phyloP scores from a whole-genome alignment of 2,113 vertebrate genomes.

The Vombatus ursinus region DNA sequence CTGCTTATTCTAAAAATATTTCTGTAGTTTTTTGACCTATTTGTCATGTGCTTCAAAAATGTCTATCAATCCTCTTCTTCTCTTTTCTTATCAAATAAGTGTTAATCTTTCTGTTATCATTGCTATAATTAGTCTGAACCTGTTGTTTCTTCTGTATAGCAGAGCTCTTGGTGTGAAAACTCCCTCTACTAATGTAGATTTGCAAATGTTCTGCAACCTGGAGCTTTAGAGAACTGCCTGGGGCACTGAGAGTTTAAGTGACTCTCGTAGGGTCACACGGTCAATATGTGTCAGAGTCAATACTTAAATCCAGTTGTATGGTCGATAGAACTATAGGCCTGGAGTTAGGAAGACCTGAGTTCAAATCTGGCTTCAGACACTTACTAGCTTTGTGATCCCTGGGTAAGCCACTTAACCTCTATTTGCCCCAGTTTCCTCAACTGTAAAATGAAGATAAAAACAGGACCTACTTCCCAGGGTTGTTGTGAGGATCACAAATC shows the following conservation, averaged over 20 bases:
- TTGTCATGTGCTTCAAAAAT: background rate
- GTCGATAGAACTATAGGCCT: background rate
- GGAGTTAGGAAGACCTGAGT: background rate
- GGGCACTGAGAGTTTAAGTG: background rate
- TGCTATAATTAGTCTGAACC: background rate
- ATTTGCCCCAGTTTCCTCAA: background rate
- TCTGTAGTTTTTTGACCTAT: background rate
- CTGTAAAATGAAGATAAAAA: background rate
- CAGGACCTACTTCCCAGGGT: background rate
- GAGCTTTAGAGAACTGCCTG: background rate
- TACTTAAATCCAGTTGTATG: background rate
- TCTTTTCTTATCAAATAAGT: background rate
- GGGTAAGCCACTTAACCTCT: background rate
- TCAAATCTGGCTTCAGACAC: background rate
- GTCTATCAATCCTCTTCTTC: background rate
- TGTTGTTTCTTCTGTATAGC: background rate
- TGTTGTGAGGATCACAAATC: background rate
- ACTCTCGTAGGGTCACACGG: background rate
- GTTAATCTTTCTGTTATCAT: background rate
- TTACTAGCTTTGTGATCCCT: background rate
- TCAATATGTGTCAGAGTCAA: background rate
- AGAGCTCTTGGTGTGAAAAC: background rate
- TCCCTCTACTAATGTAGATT: background rate
- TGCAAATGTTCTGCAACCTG: background rate
- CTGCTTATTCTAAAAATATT: background rate